Base-by-base conservation (phyloP, 2,113 vertebrate genomes). In the Antidorcas marsupialis region DNA sequence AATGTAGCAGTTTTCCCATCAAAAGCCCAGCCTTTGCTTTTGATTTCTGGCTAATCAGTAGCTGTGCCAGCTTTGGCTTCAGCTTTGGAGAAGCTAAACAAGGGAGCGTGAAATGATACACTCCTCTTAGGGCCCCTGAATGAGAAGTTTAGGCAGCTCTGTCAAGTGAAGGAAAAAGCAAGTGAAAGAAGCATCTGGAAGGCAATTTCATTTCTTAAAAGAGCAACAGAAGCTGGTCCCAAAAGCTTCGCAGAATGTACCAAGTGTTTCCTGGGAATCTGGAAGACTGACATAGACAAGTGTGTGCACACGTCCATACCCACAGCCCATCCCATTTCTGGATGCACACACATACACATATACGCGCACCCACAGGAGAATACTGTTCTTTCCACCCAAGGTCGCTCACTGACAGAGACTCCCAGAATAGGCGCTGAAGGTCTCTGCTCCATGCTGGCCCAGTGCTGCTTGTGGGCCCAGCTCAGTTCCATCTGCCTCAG, bases 1-100 rank as follows among this genome's bases (percentile, higher is more conserved):
- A 97, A 97, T 97, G 97, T 87, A 98, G 94, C 98, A 96, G 98
- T 98, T 98, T 98, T 93, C 98, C 96, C 96, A 96, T 98, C 98
- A 96, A 98, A 97, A 97, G 59, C 95, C 91, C 88, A 86, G 93
- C 78, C 93, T 97, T 96, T 67, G 86, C 97, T 98, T 98, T 98
- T 97, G 98, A 98, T 96, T 98, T 94, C 96, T 93, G 47, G 91
- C 94, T 98, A 97, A 98, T 98, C 97, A 97, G 98, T 97, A 94
- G 95, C 97, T 96, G 71, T 78, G 93, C 95, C 98, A 98, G 96
- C 93, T 93, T 97, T 89, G 96, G 95, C 90, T 98, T 98, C 84
- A 89, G 93, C 89, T 84, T 96, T 98, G 94, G 95, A 95, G 94
- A 96, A 91, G 87, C 95, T 97, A 92, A 97, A 97, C 97, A 97